Base-by-base conservation (phyloP, 1,140 invertebrate genomes). In the Ostrea denselamellosa region DNA sequence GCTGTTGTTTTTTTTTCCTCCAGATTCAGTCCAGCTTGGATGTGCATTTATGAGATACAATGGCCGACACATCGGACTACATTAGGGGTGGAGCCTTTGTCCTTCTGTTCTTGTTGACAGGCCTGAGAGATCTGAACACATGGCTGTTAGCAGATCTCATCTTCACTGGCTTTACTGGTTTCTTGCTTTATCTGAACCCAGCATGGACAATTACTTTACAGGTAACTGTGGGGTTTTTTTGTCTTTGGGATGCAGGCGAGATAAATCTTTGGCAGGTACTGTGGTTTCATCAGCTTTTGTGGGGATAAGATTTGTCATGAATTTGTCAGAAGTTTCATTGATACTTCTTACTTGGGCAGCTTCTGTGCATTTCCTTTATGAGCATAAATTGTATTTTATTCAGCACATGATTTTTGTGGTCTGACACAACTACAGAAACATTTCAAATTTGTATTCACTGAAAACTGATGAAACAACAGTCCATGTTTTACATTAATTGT, bases 1-100 rank as follows among this genome's bases (percentile, higher is more conserved):
- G 34, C 34, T 44, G n/a, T 7, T 62, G 56, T 17, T 62, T 19
- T 62, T 58, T 58, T 58, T 62, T 62, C n/a, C 12, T 19, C 19
- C 14, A 19, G 56, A 62, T 62, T 19, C n/a, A 62, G 56, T 62
- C 17, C 56, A 62, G 56, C 56, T 5, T 44, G 34, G 34, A 44
- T 5, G 34, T 44, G 34, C 34, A 2, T 44, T 5, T 44, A 2
- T 12, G 54, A 58, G 44, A 56, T 65, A 56, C 2, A 3, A 87
- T 87, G 86, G 86, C 86, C 0, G 86, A 87, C 34, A 83, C 56
- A 51, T 87, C 82, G 14, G 86, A 87, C 56, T 87, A 87, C 44
- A 25, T 87, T 8, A 62, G 86, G 52, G 86, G 86, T 22, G 86
- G 54, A 52, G 81, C 81, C 2, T 87, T 87, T 53, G 19, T 87